phyloP scores from a whole-genome alignment of 2,113 vertebrate species.

The Chaenogobius annularis region DNA sequence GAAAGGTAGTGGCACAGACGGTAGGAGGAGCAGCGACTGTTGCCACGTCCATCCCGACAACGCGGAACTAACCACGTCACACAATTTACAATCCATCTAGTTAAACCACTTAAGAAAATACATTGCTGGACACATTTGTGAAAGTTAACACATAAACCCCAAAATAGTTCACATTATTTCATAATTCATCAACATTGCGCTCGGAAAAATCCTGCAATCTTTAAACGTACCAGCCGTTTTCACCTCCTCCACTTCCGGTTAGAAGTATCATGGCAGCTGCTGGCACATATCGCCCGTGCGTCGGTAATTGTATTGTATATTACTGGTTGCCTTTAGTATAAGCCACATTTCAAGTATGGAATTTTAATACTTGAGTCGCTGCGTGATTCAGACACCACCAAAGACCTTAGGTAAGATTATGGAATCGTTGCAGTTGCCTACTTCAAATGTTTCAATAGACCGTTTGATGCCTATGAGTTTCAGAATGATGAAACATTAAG shows the following conservation, averaged over 20 bases:
- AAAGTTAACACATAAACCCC: background rate
- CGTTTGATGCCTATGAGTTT: background rate
- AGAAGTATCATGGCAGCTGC: slow-evolving; percentile 50
- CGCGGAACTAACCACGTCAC: background rate
- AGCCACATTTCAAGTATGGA: background rate
- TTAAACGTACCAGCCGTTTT: slow-evolving; percentile 21
- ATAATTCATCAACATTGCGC: background rate
- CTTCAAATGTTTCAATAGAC: background rate
- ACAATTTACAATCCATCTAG: background rate
- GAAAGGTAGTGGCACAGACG: background rate
- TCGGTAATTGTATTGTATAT: background rate
- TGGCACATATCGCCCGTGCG: background rate
- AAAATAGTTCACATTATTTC: background rate
- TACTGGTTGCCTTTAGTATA: too few species aligned
- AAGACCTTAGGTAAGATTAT: background rate
- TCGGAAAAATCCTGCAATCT: background rate
- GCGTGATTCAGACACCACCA: background rate
- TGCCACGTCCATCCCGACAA: slow-evolving; percentile 72
- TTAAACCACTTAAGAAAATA: background rate
- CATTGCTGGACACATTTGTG: background rate
- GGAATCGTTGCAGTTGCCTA: background rate
- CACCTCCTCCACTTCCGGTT: slow-evolving; percentile 27
- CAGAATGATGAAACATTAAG: too few species aligned
- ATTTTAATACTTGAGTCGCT: background rate
- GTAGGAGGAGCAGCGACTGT: slow-evolving; percentile 32